phyloP scores from a whole-genome alignment of 2,113 vertebrate species.

The Bucco capensis region DNA sequence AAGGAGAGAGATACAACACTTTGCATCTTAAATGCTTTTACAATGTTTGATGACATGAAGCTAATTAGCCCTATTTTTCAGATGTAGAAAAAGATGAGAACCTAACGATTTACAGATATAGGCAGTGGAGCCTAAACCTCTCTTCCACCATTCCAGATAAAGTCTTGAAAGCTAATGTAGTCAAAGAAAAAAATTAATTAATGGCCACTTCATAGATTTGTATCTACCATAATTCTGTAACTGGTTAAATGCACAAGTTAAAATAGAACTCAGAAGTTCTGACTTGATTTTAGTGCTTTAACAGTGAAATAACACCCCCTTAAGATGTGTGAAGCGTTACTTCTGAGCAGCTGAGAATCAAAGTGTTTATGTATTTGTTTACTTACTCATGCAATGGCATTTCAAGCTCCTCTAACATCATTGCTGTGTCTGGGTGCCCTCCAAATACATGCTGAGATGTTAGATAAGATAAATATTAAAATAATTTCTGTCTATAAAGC shows the following conservation, averaged over 20 bases:
- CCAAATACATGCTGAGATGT: conserved; percentile 42
- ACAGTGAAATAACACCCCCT: conserved; percentile 6
- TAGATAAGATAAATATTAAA: conserved; percentile 57
- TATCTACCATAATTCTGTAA: background rate
- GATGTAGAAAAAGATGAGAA: background rate
- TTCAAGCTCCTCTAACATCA: conserved; percentile 17
- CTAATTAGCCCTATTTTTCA: background rate
- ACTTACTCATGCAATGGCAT: conserved; percentile 35
- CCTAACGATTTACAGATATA: background rate
- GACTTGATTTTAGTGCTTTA: background rate
- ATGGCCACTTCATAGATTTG: background rate
- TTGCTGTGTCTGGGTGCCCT: conserved; percentile 21
- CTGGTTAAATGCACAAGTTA: background rate
- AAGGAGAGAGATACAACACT: background rate
- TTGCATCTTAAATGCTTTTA: background rate
- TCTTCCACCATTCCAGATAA: background rate
- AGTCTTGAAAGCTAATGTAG: background rate
- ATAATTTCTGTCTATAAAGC: conserved; percentile 24
- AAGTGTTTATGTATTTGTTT: conserved; percentile 40
- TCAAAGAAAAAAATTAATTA: background rate
- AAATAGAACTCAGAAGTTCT: background rate
- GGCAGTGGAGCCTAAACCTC: background rate
- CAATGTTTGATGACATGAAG: background rate
- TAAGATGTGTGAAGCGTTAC: background rate
- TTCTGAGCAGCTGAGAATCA: background rate